phyloP scores from a whole-genome alignment of 2,888 invertebrate genomes.

The Scotopteryx bipunctaria region DNA sequence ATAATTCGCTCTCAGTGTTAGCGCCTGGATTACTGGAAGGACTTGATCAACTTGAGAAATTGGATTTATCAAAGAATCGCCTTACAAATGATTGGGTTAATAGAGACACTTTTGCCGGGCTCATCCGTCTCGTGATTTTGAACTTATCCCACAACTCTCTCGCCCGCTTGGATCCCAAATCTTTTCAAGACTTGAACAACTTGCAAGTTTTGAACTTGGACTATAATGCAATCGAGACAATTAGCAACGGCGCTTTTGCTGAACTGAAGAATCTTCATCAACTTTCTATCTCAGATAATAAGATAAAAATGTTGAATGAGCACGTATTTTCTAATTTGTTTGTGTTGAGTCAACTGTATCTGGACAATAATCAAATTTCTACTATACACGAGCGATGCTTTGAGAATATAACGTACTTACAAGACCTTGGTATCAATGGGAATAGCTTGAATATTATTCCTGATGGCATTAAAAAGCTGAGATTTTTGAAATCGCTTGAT shows the following conservation, averaged over 20 bases:
- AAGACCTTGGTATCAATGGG: constrained; percentile 90
- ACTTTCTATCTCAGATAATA: constrained; percentile 88
- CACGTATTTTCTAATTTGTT: constrained; percentile 88
- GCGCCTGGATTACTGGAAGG: constrained; percentile 90
- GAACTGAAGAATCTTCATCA: constrained; percentile 90
- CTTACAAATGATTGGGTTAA: constrained; percentile 90
- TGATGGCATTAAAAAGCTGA: constrained; percentile 85
- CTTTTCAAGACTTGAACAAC: constrained; percentile 89
- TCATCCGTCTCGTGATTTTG: constrained; percentile 88
- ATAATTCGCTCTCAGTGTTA: constrained; percentile 90
- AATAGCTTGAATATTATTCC: constrained; percentile 87
- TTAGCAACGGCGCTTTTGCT: constrained; percentile 88
- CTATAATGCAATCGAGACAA: constrained; percentile 87
- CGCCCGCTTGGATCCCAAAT: constrained; percentile 86
- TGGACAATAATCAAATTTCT: constrained; percentile 88
- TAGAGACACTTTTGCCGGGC: constrained; percentile 89
- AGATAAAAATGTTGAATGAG: constrained; percentile 85
- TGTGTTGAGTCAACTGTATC: constrained; percentile 87
- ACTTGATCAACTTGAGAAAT: constrained; percentile 87
- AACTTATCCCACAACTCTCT: constrained; percentile 89
- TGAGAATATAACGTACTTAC: constrained; percentile 89
- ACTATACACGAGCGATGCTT: constrained; percentile 87
- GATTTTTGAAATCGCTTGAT: constrained; percentile 89
- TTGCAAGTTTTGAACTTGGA: constrained; percentile 90
- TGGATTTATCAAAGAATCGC: constrained; percentile 89